Base-by-base conservation (phyloP, 2,888 invertebrate genomes). In the Leptinotarsa haldemani region DNA sequence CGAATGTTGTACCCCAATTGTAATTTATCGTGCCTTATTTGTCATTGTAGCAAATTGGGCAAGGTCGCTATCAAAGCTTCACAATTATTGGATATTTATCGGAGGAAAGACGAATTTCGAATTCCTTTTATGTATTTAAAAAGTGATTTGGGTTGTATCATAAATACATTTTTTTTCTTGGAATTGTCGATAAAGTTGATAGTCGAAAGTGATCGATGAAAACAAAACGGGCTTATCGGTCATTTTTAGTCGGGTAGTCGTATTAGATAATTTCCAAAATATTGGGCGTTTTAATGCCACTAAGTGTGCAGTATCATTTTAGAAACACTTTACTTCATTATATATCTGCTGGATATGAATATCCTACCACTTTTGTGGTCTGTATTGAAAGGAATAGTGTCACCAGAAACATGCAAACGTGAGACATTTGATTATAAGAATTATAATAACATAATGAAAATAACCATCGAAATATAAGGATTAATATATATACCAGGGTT, bases 71-170 rank as follows among this genome's bases (percentile, higher is more conserved):
- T 66, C 52, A 66, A 66, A 66, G 52, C 16, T 52, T 50, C 25
- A 50, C 66, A 52, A 52, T 66, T n/a, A 46, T 30, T 56, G 52
- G 20, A 22, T 7, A 30, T 56, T 68, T 56, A 68, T 68, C 68
- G 46, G n/a, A 25, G 2, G 16, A 20, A 22, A 66, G 68, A 56
- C n/a, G n/a, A 67, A 68, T 72, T 48, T 63, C 50, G 50, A 72
- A 72, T 72, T 72, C 72, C 72, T 72, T 61, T 50, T 13, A 68
- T 61, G 72, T 72, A 68, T 72, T 72, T 72, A 72, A 72, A 72
- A 72, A 68, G 72, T 68, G 68, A 72, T 72, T 72, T 72, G 63
- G 25, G 67, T 16, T 52, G 18, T 30, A 70, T 67, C 40, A 46
- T 46, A 56, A 68, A 68, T 68, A 18, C n/a, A 58, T 46, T 46